Base-by-base conservation (phyloP, 1,140 invertebrate genomes). In the Microplitis mediator region DNA sequence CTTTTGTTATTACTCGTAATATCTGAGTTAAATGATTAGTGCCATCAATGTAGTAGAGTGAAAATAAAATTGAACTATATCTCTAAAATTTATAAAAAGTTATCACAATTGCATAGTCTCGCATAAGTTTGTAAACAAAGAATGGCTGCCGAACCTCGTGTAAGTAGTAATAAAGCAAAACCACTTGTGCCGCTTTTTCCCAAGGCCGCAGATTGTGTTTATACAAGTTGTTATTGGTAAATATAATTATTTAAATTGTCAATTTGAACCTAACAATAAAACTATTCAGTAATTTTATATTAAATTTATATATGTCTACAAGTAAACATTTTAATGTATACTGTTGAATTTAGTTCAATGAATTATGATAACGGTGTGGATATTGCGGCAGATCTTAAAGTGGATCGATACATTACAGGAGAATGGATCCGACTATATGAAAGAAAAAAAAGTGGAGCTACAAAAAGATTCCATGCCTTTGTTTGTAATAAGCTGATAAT, bases 191-290 rank as follows among this genome's bases (percentile, higher is more conserved):
- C 83, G 68, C 79, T 88, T 45, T 88, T 88, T 76, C 79, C 81
- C 0, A 86, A 86, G 71, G 81, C 84, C 16, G 79, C 86, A 3
- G 86, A 89, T 69, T 89, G 88, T 77, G 76, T 87, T 68, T 89
- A 89, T 72, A 89, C 89, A 23, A 86, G 86, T 75, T 89, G 87
- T 74, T 90, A 88, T 72, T 90, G 89, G 88, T 89, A 81, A 89
- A 82, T 63, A 13, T n/a, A 35, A 62, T 50, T 32, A 31, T 8
- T 4, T 31, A 23, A 31, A 60, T 8, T 6, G 31, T 32, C 14
- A 31, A 60, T 31, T 31, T 31, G 8, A 60, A 31, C 23, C 1
- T 60, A 31, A 31, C 1, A 23, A 23, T 2, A 23, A 23, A 23
- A 23, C 23, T 32, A 31, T 60, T 32, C 31, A 31, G 4, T 60